Conservation (phyloP, 2,113 vertebrate genomes). For the Pitta sordida region DNA sequence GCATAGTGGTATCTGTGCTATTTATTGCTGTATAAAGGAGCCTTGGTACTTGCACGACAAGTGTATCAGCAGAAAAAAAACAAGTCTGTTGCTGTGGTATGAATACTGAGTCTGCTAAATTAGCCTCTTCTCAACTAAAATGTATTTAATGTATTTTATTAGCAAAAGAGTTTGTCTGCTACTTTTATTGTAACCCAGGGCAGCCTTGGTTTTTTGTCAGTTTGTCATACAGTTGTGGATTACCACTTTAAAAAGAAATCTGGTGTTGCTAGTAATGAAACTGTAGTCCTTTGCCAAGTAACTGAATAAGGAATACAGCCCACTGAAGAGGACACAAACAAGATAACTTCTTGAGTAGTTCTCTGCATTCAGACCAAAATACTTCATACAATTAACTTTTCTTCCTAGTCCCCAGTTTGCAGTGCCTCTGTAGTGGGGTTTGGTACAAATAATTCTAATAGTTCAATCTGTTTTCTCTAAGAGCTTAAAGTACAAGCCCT, state of each 20-base stretch:
- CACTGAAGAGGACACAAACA: neutral
- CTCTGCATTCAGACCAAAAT: neutral
- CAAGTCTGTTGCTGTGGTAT: neutral
- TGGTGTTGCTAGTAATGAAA: neutral
- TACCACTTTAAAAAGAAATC: neutral
- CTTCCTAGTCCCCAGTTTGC: neutral
- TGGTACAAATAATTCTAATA: neutral
- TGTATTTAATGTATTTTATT: neutral
- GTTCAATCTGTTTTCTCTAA: neutral
- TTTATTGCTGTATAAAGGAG: neutral
- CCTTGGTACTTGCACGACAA: neutral
- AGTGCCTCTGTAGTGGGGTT: rapidly evolving
- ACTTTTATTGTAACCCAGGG: neutral
- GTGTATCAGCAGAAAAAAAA: neutral
- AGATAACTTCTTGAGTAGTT: neutral
- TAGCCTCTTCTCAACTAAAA: neutral
- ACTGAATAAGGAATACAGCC: neutral
- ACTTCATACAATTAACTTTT: neutral
- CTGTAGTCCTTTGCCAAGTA: neutral
- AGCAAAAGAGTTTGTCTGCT: neutral
- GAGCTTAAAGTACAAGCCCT: neutral
- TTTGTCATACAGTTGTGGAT: neutral
- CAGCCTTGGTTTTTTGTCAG: neutral
- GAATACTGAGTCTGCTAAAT: neutral
- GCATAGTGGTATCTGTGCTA: neutral